Base-by-base conservation (phyloP, 92 coral and sea anemone genomes). In the Chrysogorgia sp. region DNA sequence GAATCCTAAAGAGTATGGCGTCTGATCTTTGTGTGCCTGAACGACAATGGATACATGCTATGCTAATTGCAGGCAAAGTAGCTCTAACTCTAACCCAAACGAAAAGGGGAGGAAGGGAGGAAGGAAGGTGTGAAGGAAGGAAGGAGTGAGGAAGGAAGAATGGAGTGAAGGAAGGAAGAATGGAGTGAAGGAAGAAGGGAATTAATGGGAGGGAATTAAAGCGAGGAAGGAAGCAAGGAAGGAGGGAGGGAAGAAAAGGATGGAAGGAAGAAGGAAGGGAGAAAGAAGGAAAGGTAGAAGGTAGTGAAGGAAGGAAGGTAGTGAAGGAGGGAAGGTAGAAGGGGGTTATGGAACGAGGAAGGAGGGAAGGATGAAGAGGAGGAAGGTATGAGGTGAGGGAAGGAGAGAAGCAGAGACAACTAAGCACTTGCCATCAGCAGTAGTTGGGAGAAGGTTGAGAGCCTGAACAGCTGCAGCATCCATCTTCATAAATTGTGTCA, bases 401-500 rank as follows among this genome's bases (percentile, higher is more conserved):
- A 15, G 53, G 53, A 7, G n/a, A 12, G 53, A 6, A 47, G 53
- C 2, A 7, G 2, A 15, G 53, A 7, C 7, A 37, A 47, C 15
- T 15, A n/a, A 47, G 15, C 53, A 37, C 86, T 74, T 59, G 88
- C 98, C 98, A 78, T 94, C 98, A 34, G 84, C 32, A 35, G 86
- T 66, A 45, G 86, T 92, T 25, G 97, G 97, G 31, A 93, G 71
- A 85, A 93, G 89, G 75, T 91, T 93, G 10, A 93, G 84, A 31
- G 98, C 98, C 47, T 96, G 90, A 57, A 94, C 98, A 40, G 98
- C 97, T 15, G 97, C 94, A 26, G 97, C 93, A 85, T 94, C 98
- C 28, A 94, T 87, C 82, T 87, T 94, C 98, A 94, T 94, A 56
- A 80, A 94, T 88, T 94, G 98, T 75, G 85, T 91, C 43, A 94